phyloP scores from a whole-genome alignment of 2,888 invertebrate genomes.

The Oligia fasciuncula region DNA sequence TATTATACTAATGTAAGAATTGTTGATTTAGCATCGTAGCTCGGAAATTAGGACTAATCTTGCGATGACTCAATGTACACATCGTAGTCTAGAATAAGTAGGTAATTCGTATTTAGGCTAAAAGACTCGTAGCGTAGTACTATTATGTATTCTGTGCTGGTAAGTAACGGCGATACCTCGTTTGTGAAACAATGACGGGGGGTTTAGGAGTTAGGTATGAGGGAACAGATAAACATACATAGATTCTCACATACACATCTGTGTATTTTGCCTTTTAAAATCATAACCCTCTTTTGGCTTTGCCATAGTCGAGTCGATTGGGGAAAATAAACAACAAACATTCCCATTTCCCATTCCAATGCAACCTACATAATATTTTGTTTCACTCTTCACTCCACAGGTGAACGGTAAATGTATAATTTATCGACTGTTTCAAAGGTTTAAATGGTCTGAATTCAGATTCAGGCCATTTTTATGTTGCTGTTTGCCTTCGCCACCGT shows the following conservation, averaged over 20 bases:
- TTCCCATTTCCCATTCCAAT: neutral
- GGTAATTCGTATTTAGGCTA: neutral
- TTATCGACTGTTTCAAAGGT: neutral
- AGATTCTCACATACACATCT: neutral
- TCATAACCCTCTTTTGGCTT: neutral
- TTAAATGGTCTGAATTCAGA: neutral
- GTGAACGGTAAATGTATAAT: neutral
- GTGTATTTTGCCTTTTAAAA: neutral
- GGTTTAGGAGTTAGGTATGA: neutral
- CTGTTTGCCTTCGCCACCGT: neutral
- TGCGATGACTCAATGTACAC: slow-evolving; percentile 12
- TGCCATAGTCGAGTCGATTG: neutral
- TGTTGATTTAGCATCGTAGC: slow-evolving; percentile 6
- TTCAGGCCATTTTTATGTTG: neutral
- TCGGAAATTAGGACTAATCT: neutral
- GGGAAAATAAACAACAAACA: neutral
- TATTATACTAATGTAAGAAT: slow-evolving; percentile 1
- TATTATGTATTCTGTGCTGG: too few species aligned
- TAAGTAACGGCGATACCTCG: neutral
- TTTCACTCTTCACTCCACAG: neutral
- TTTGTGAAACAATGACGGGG: neutral
- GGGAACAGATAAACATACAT: neutral
- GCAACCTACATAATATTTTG: too few species aligned
- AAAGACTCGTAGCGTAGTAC: neutral
- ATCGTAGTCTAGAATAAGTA: neutral